phyloP scores from a whole-genome alignment of 2,797 vertebrate genomes.

The Enteromius radiatus region DNA sequence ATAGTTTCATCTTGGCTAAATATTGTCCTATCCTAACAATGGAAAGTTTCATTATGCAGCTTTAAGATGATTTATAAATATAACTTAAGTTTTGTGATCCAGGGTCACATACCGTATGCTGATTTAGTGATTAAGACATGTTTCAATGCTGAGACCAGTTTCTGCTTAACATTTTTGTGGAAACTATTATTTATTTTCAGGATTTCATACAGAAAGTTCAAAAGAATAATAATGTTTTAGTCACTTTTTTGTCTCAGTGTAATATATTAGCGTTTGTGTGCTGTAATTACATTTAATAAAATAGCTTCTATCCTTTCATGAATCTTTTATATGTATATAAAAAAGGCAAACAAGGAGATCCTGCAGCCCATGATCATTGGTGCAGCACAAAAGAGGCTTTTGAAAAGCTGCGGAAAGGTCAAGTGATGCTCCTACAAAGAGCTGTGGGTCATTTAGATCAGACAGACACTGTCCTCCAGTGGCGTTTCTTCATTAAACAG shows the following conservation, averaged over 20 bases:
- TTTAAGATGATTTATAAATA: too few relatives aligned
- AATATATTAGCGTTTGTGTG: neutral
- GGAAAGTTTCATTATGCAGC: too few relatives aligned
- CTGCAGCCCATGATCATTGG: slow-evolving; percentile 17
- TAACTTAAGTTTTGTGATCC: too few relatives aligned
- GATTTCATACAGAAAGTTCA: neutral
- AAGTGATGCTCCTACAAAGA: slow-evolving; percentile 67
- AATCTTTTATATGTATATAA: neutral
- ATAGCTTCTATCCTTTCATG: neutral
- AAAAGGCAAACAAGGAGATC: neutral
- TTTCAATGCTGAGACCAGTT: neutral
- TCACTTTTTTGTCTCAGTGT: neutral
- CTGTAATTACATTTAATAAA: neutral
- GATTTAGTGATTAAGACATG: neutral
- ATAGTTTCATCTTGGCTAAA: too few relatives aligned
- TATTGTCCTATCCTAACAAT: too few relatives aligned
- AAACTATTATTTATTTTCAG: neutral
- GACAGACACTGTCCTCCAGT: slow-evolving; percentile 54
- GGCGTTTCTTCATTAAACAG: slow-evolving; percentile 61
- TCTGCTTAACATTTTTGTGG: neutral
- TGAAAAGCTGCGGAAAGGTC: slow-evolving; percentile 70
- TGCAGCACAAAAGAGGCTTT: slow-evolving; percentile 44
- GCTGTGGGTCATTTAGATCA: slow-evolving; percentile 52
- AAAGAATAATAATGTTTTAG: neutral
- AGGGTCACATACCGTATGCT: neutral